Base-by-base conservation (phyloP, 2,888 invertebrate species). In the Ganaspis brasiliensis region DNA sequence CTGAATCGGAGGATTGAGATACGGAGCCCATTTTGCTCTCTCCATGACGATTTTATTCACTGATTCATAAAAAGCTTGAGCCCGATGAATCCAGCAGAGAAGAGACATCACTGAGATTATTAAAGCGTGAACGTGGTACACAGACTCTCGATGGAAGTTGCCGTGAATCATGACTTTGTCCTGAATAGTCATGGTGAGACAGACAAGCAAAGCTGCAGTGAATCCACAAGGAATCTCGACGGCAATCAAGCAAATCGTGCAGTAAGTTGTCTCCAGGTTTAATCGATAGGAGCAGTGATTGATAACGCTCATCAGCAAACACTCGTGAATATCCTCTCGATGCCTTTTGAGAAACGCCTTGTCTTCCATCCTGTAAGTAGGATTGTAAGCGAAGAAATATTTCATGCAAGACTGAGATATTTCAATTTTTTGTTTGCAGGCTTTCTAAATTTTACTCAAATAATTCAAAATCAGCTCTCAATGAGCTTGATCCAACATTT, bases 171-270 rank as follows among this genome's bases (percentile, higher is more conserved):
- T 72, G 55, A 81, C 92, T 31, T 91, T 90, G 76, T 94, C 93
- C 86, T 95, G 95, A n/a, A 95, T 90, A 9, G 93, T 92, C 94
- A 95, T 94, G 0, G 92, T 90, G 35, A 94, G 91, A 81, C 94
- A 94, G 0, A 93, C 93, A 6, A 93, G 89, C 0, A 93, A 92
- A 0, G 94, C 94, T 0, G 94, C 94, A 0, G 94, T 93, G 83
- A 94, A 92, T 0, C 94, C 94, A 75, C 94, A 94, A 0, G 95
- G 95, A 14, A 95, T 92, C 86, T 94, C 94, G 10, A 94, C 87
- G 0, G 93, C 91, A 1, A 94, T 89, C 59, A 94, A 87, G 70
- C 94, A 93, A n/a, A 94, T 90, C 0, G 93, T 92, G 49, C 93
- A 91, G 82, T 93, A 94, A 0, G 93, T 88, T 5, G 92, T 92